These are phyloP conservation scores for Ellobium chinense DNA, from an alignment of 2,888 invertebrate genomes.

Conservation along the genomic window DNA sequence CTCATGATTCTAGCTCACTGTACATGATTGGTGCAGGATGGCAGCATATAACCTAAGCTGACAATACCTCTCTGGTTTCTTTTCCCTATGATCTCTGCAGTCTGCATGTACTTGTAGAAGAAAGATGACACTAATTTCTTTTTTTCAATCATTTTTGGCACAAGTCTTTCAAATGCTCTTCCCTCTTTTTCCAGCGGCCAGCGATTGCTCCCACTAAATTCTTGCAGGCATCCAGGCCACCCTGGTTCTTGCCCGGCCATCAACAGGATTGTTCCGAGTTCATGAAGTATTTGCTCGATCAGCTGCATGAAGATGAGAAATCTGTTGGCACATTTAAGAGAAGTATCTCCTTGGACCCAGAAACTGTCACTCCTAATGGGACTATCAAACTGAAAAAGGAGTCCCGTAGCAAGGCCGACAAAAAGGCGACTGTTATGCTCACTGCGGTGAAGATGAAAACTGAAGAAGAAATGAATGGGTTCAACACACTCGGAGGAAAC, in stretches of 20 bases:
- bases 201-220: constrained; percentile 87
- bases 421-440: constrained; percentile 33
- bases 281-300: constrained; percentile 83
- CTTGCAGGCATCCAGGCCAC: constrained; percentile 86
- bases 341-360: not conserved
- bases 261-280: constrained; percentile 92
- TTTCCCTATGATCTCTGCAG: too few species aligned
- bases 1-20: too few species aligned
- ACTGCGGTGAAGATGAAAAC: constrained; percentile 40
- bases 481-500: not conserved
- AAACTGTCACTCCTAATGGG: constrained; percentile 21
- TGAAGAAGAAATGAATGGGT: constrained; percentile 20
- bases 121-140: too few species aligned
- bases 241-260: constrained; percentile 87
- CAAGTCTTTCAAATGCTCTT: not conserved
- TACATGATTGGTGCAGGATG: too few species aligned
- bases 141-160: too few species aligned
- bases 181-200: constrained; percentile 78
- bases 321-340: not conserved
- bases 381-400: not conserved
- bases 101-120: too few species aligned
- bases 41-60: too few species aligned
- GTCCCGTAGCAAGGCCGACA: constrained; percentile 15
- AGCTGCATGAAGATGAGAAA: constrained; percentile 86
- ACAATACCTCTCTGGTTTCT: too few species aligned